phyloP scores from a whole-genome alignment of 2,113 vertebrate species.

The Alethe castanea region DNA sequence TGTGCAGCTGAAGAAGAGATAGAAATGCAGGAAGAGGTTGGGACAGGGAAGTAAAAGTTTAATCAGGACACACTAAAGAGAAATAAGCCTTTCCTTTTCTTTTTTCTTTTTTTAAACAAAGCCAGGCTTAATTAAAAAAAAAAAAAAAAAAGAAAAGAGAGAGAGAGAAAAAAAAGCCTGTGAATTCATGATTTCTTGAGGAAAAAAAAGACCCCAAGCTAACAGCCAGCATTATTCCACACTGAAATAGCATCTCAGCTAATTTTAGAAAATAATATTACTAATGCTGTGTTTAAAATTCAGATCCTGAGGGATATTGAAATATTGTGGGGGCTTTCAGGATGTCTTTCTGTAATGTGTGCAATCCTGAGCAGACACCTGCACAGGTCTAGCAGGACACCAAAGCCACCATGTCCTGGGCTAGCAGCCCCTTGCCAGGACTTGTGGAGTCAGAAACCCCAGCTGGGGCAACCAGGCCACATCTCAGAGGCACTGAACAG shows the following conservation, averaged over 20 bases:
- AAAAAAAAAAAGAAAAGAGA: background rate
- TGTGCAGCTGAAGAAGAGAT: background rate
- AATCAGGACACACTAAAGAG: background rate
- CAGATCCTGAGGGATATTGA: background rate
- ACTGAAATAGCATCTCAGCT: slow-evolving; percentile 69
- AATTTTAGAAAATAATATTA: slow-evolving; percentile 79
- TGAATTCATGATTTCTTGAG: slow-evolving; percentile 1
- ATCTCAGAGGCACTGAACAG: background rate
- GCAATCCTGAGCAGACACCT: background rate
- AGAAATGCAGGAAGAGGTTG: background rate
- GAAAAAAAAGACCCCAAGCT: background rate
- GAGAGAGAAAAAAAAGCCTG: background rate
- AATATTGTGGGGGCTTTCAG: background rate
- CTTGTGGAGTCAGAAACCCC: background rate
- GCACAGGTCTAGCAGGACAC: background rate
- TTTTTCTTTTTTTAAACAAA: background rate
- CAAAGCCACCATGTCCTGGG: background rate
- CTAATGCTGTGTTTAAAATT: slow-evolving; percentile 72
- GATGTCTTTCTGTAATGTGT: background rate
- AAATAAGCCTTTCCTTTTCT: background rate
- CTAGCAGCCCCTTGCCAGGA: background rate
- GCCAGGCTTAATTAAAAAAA: background rate
- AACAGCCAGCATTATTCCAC: slow-evolving; percentile 57
- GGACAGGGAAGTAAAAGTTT: background rate
- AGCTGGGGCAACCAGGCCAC: too few relatives aligned